phyloP scores from a whole-genome alignment of 2,113 vertebrate species.

The Raphicerus campestris region DNA sequence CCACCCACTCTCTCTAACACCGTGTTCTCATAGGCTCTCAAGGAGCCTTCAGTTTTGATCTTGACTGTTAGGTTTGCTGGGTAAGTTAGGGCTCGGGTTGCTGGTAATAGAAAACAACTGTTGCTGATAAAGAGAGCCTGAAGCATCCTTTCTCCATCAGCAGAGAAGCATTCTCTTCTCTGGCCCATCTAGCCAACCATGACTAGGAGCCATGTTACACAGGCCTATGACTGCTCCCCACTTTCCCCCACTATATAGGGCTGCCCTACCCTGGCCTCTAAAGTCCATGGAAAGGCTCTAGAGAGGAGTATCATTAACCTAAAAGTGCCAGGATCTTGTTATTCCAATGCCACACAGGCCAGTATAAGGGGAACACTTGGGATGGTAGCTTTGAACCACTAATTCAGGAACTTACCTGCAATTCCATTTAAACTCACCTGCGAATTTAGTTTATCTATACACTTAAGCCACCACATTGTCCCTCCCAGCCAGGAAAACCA shows the following conservation, averaged over 20 bases:
- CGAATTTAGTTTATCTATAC: background rate
- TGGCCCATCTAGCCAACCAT: background rate
- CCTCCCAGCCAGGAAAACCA: background rate
- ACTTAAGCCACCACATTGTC: background rate
- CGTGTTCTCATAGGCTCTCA: background rate
- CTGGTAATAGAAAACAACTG: background rate
- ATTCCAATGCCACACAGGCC: background rate
- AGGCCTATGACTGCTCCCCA: background rate
- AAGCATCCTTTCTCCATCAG: background rate
- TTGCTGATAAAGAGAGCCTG: background rate
- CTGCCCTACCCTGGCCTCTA: background rate
- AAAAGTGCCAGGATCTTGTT: background rate
- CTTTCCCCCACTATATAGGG: background rate
- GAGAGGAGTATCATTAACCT: background rate
- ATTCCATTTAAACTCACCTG: background rate
- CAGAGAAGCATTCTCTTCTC: background rate
- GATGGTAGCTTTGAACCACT: background rate
- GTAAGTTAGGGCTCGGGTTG: background rate
- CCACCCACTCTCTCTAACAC: background rate
- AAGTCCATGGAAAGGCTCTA: background rate
- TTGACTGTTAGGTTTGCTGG: background rate
- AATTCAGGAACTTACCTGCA: background rate
- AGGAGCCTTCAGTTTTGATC: background rate
- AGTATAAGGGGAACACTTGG: background rate
- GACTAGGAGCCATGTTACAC: background rate